A percentile compares a stretch with the other conserved stretches of the same genome.
These are phyloP conservation scores for Chaetura pelagica DNA, from an alignment of 2,113 vertebrate species.

Conservation along the genomic window DNA sequence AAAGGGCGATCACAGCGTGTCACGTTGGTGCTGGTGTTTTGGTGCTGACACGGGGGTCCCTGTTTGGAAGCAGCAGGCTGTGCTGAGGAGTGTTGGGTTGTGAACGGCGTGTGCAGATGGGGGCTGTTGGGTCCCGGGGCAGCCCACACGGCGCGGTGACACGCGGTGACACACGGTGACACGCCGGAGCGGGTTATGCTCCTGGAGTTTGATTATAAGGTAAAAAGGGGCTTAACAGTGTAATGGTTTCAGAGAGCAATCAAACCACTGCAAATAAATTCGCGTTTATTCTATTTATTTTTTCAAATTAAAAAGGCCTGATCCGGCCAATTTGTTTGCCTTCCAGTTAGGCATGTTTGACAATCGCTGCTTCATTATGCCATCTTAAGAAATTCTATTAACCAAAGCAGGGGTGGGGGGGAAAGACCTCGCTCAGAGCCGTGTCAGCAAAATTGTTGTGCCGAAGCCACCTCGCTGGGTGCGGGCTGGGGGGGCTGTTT, in stretches of 20 bases:
- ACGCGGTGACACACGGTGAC: rapidly evolving
- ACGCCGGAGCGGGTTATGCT: background rate
- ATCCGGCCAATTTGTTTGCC: slow-evolving; percentile 63
- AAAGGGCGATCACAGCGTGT: background rate
- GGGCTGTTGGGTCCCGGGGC: background rate
- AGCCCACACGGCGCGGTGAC: background rate
- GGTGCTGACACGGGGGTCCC: background rate
- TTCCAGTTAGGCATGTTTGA: slow-evolving; percentile 55
- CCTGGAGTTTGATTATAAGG: slow-evolving; percentile 21
- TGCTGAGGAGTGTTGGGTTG: background rate
- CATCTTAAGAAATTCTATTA: slow-evolving; percentile 51
- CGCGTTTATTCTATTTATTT: slow-evolving; percentile 66
- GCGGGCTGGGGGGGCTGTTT: background rate
- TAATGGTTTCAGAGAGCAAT: slow-evolving; percentile 20
- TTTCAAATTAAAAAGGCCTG: slow-evolving; percentile 63
- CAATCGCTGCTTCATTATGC: slow-evolving; percentile 62
- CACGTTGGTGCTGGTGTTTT: background rate
- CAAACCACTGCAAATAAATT: slow-evolving; percentile 62
- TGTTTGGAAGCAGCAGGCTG: background rate
- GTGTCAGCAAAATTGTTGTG: background rate
- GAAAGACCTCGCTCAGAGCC: background rate
- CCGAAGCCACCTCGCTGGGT: background rate
- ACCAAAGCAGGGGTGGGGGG: background rate
- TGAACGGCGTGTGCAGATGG: background rate
- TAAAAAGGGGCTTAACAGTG: slow-evolving; percentile 1